phyloP scores from a whole-genome alignment of 2,888 invertebrate species.

The Phania funesta region DNA sequence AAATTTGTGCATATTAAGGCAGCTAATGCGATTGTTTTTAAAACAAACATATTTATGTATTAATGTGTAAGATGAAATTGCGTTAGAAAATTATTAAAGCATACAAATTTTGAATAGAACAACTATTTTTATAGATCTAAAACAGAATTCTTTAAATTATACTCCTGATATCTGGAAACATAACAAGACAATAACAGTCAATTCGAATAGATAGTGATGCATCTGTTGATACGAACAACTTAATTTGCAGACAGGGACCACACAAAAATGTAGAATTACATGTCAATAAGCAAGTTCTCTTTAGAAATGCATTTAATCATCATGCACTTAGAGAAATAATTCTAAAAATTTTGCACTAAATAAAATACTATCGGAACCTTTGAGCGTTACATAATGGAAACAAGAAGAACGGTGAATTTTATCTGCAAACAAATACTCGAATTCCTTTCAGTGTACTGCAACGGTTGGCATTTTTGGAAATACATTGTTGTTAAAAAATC shows the following conservation, averaged over 20 bases:
- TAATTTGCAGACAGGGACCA: conserved; percentile 49
- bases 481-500: neutral
- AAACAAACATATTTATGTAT: too few relatives aligned
- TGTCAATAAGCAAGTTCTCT: conserved; percentile 31
- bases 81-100: too few relatives aligned
- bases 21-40: too few relatives aligned
- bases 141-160: too few relatives aligned
- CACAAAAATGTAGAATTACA: conserved; percentile 58
- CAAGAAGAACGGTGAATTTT: neutral
- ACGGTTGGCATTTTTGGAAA: neutral
- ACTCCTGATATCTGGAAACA: too few relatives aligned
- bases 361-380: too few relatives aligned
- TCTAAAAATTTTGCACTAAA: too few relatives aligned
- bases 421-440: neutral
- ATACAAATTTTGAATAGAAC: too few relatives aligned
- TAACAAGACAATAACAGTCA: conserved; percentile 9
- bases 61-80: too few relatives aligned
- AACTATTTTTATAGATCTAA: too few relatives aligned
- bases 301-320: neutral
- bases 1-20: too few relatives aligned
- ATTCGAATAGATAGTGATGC: conserved; percentile 4
- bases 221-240: conserved; percentile 41
- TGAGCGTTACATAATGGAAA: neutral
- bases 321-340: conserved; percentile 3
- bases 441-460: conserved; percentile 8